Evolutionary conservation across 2,113 vertebrate genomes (phyloP).

Genomic region (Puma concolor): DNA sequence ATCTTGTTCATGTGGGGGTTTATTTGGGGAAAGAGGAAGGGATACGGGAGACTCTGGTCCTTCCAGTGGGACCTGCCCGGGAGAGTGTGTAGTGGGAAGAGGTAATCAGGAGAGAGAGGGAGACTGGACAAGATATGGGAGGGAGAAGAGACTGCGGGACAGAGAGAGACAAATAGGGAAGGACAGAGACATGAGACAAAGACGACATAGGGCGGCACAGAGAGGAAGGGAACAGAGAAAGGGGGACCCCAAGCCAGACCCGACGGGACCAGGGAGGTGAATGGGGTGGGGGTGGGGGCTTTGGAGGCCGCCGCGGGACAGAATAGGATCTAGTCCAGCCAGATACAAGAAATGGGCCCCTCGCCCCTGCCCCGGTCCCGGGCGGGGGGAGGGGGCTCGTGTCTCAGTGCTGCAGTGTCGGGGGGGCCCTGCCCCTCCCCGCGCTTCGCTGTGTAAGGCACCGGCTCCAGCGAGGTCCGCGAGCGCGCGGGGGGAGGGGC

Average conservation of each 20-base stretch:
- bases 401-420: slow-evolving; percentile 82
- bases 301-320: slow-evolving; percentile 93
- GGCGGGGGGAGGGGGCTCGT: slow-evolving; percentile 75
- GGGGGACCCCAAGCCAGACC: slow-evolving; percentile 69
- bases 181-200: background rate
- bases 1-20: slow-evolving; percentile 68
- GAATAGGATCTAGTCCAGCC: slow-evolving; percentile 96
- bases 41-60: slow-evolving; percentile 72
- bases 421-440: slow-evolving; percentile 70
- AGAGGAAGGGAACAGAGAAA: slow-evolving; percentile 5
- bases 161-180: background rate
- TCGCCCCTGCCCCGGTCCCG: slow-evolving; percentile 77
- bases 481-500: slow-evolving; percentile 71
- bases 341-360: slow-evolving; percentile 92
- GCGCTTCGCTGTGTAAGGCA: slow-evolving; percentile 83
- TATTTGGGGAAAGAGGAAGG: slow-evolving; percentile 21
- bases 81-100: slow-evolving; percentile 15
- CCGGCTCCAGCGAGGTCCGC: slow-evolving; percentile 77
- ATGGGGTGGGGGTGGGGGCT: slow-evolving; percentile 84
- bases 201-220: background rate
- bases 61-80: slow-evolving; percentile 80
- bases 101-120: background rate
- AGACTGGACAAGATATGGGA: slow-evolving; percentile 2
- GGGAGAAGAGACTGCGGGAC: background rate
- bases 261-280: slow-evolving; percentile 30